Evolutionary conservation across 2,113 vertebrate species (phyloP).

Genomic region (Peromyscus californicus): DNA sequence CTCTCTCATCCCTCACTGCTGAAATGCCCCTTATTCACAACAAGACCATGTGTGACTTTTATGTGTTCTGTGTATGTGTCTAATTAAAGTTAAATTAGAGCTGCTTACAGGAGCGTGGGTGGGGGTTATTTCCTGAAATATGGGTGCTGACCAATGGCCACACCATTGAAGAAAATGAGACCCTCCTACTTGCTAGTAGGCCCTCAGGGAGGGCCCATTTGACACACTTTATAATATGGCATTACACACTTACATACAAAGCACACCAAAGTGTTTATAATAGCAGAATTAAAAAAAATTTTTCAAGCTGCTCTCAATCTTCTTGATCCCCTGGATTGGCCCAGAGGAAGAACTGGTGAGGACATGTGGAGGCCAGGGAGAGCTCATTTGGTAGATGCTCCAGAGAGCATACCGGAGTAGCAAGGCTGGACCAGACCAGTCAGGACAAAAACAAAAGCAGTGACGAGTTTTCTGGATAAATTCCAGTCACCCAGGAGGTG

Average conservation of each 20-base stretch:
- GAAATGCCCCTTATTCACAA: neutral
- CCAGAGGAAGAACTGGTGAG: neutral
- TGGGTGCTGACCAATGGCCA: neutral
- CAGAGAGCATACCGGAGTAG: neutral
- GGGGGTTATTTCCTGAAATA: neutral
- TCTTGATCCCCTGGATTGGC: neutral
- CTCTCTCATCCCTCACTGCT: too few relatives aligned
- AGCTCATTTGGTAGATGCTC: neutral
- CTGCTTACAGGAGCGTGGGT: neutral
- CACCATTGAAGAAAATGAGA: neutral
- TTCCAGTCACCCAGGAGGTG: neutral
- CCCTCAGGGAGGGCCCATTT: neutral
- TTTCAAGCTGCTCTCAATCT: neutral
- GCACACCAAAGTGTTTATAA: neutral
- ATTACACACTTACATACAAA: too few relatives aligned
- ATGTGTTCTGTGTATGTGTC: neutral
- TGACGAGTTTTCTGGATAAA: neutral
- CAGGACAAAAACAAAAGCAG: neutral
- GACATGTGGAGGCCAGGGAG: fast-evolving
- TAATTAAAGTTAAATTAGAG: neutral
- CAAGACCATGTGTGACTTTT: neutral
- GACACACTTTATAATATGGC: neutral
- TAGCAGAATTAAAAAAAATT: neutral
- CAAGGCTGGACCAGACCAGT: too few relatives aligned
- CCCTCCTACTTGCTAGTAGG: too few relatives aligned